Base-by-base conservation (phyloP, 2,888 invertebrate species). In the Ecdyonurus torrentis region DNA sequence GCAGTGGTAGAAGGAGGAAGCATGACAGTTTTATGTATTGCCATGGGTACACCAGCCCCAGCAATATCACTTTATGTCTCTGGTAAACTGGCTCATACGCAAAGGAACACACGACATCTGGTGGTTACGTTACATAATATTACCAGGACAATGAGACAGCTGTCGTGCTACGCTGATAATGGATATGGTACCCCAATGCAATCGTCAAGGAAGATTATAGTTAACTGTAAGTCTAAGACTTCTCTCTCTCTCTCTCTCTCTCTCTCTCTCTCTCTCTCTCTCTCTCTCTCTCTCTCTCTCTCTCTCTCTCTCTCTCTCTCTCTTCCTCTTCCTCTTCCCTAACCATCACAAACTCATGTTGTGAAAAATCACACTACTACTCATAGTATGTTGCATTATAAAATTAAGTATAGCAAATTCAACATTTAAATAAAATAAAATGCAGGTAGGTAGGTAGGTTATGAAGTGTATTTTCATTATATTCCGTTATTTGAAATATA, bases 181-280 rank as follows among this genome's bases (percentile, higher is more conserved):
- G 91, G 90, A 1, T 89, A 88, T 70, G 91, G 91, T 0, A 87
- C 88, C 0, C 90, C 91, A 1, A 89, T 89, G 86, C 89, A 91
- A 73, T 86, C 90, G 0, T 86, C 88, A 0, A 79, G 86, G 67
- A 85, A 84, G 72, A 86, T 91, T 64, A 85, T 84, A 64, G 89
- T 91, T 62, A 89, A 87, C 70, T 87, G 90, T 91, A 75, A 84
- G 89, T 80, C 1, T n/a, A n/a, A 53, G 18, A 50, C 7, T 50
- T 37, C 37, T 37, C 37, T 37, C 37, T 37, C 37, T 37, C 37
- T 37, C 37, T 37, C 37, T 37, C 37, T 37, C 37, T 37, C 37
- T 37, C 37, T 37, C 37, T 37, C 37, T 37, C 37, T 37, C 37
- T 37, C 37, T 37, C 37, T 37, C 37, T 37, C 37, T 37, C 37